These are phyloP conservation scores for Aphelenchoides fujianensis DNA, from an alignment of 1,140 invertebrate species.

Conservation along the genomic window DNA sequence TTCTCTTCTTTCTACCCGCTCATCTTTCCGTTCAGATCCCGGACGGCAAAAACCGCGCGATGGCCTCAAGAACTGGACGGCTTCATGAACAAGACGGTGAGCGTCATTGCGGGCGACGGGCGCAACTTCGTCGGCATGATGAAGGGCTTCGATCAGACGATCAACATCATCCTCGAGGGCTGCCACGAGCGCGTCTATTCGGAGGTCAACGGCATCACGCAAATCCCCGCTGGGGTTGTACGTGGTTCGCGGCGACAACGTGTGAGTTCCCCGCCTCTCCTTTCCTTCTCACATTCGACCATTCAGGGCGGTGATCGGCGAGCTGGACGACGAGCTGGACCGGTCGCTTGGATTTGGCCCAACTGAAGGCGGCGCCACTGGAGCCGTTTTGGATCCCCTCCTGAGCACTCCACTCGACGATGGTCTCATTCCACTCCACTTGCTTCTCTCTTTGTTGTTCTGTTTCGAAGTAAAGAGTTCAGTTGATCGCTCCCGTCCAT, in stretches of 20 bases:
- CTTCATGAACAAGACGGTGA: slow-evolving; percentile 43
- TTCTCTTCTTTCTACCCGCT: background rate
- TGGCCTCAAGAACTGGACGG: slow-evolving; percentile 34
- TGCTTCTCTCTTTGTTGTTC: no score
- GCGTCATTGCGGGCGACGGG: slow-evolving; percentile 47
- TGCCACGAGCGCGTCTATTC: slow-evolving; percentile 95
- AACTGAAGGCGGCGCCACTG: slow-evolving; percentile 46
- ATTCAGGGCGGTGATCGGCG: slow-evolving; percentile 51
- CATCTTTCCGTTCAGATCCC: background rate
- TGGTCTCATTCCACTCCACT: no score
- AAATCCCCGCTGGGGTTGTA: slow-evolving; percentile 92
- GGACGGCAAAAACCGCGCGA: slow-evolving; percentile 1
- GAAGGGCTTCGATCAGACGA: slow-evolving; percentile 94
- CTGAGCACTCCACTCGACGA: no score
- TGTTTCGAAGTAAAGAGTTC: no score
- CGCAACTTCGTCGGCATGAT: slow-evolving; percentile 70
- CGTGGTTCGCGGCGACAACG: slow-evolving; percentile 94
- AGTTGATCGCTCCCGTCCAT: background rate
- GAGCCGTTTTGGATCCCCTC: slow-evolving; percentile 43
- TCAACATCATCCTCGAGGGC: slow-evolving; percentile 94
- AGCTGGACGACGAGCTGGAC: slow-evolving; percentile 53
- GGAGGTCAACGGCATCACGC: slow-evolving; percentile 82
- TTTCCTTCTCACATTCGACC: slow-evolving; percentile 34
- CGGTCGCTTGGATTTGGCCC: slow-evolving; percentile 46
- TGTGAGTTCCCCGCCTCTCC: slow-evolving; percentile 69